These are phyloP conservation scores for Ceyx margarethae DNA, from an alignment of 2,113 vertebrate species.

Conservation along the genomic window DNA sequence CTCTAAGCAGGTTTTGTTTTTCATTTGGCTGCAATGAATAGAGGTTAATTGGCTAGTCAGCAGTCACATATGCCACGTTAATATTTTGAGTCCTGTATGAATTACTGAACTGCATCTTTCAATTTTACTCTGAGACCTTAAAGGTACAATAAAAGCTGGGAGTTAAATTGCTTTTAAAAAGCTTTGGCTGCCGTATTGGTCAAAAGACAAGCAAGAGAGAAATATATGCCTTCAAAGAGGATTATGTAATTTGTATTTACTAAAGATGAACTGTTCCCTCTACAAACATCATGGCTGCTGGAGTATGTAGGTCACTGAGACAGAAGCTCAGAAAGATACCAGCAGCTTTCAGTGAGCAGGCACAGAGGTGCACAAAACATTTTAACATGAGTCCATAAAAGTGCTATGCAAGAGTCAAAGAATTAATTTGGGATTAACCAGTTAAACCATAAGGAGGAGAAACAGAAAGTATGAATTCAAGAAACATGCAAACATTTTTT, in stretches of 20 bases:
- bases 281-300: neutral
- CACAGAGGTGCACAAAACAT: neutral
- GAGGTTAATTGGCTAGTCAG: constrained; percentile 21
- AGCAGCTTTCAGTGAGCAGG: neutral
- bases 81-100: neutral
- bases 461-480: constrained; percentile 44
- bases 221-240: constrained; percentile 38
- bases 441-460: constrained; percentile 49
- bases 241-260: constrained; percentile 43
- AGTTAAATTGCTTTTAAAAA: constrained; percentile 64
- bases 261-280: neutral
- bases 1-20: constrained; percentile 22
- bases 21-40: neutral
- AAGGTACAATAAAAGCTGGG: constrained; percentile 31
- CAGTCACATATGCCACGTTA: neutral
- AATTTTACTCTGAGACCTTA: constrained; percentile 41
- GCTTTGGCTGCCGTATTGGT: neutral
- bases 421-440: constrained; percentile 70
- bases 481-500: constrained; percentile 22
- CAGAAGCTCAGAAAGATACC: neutral
- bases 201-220: constrained; percentile 46
- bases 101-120: constrained; percentile 52
- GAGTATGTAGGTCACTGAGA: constrained; percentile 32
- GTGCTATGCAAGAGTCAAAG: constrained; percentile 58
- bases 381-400: constrained; percentile 12